A percentile compares a stretch with the other conserved stretches of the same genome.
Conservation (phyloP, 1,140 invertebrate genomes). For the Samia ricini region DNA sequence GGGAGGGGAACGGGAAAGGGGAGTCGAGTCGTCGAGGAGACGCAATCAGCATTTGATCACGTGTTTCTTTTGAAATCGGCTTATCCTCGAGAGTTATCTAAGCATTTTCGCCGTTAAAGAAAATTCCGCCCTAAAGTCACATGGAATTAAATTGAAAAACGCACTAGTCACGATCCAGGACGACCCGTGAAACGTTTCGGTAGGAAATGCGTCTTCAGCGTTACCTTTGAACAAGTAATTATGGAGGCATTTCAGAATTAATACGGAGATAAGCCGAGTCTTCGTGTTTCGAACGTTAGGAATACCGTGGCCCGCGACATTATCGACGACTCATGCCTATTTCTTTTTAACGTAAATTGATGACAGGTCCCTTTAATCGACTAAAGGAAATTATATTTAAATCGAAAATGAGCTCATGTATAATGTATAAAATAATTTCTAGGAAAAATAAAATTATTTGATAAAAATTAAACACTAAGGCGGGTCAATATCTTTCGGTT, state of each 20-base stretch:
- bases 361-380: conserved; percentile 24
- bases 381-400: conserved; percentile 19
- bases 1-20: neutral
- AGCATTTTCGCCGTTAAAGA: conserved; percentile 12
- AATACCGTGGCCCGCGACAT: conserved; percentile 27
- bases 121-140: conserved; percentile 31
- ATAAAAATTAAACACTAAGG: no score
- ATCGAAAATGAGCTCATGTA: conserved; percentile 6
- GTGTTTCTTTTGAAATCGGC: conserved; percentile 65
- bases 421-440: no score
- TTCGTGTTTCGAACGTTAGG: conserved; percentile 25
- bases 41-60: conserved; percentile 69
- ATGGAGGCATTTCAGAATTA: conserved; percentile 67
- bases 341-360: conserved; percentile 20
- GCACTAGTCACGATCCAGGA: conserved; percentile 18
- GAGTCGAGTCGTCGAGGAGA: conserved; percentile 17
- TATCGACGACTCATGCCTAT: conserved; percentile 22
- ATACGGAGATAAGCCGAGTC: conserved; percentile 54
- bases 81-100: conserved; percentile 48
- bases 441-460: no score
- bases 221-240: conserved; percentile 69
- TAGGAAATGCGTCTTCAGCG: conserved; percentile 34
- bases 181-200: conserved; percentile 8
- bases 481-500: no score
- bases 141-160: conserved; percentile 28